phyloP scores from a whole-genome alignment of 2,113 vertebrate species.

The Melanostigma gelatinosum region DNA sequence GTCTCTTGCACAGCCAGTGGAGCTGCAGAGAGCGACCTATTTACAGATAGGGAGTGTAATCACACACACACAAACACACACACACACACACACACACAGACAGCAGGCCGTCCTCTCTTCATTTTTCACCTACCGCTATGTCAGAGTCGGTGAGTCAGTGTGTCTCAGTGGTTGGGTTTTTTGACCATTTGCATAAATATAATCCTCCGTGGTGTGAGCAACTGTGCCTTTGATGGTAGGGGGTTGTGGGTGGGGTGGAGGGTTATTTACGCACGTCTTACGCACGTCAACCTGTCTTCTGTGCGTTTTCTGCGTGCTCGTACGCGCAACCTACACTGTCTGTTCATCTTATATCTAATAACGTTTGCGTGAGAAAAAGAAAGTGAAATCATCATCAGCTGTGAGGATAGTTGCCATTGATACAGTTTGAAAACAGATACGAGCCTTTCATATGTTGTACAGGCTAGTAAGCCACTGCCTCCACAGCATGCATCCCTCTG shows the following conservation, averaged over 20 bases:
- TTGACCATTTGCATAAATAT: constrained; percentile 60
- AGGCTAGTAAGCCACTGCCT: constrained; percentile 39
- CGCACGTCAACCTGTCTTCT: constrained; percentile 71
- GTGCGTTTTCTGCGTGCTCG: constrained; percentile 59
- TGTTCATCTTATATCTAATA: constrained; percentile 22
- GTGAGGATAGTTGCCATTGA: constrained; percentile 31
- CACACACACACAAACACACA: constrained; percentile 34
- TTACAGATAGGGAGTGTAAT: constrained; percentile 65
- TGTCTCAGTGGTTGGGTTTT: constrained; percentile 37
- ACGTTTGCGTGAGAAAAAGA: constrained; percentile 6
- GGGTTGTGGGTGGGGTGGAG: constrained; percentile 41
- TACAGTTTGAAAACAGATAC: constrained; percentile 16
- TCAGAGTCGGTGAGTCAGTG: constrained; percentile 60
- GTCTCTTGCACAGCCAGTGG: constrained; percentile 53
- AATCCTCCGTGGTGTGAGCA: constrained; percentile 50
- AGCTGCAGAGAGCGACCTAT: constrained; percentile 70
- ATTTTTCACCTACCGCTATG: constrained; percentile 58
- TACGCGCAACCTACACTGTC: constrained; percentile 35
- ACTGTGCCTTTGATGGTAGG: constrained; percentile 64
- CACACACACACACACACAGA: constrained; percentile 22
- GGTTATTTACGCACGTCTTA: constrained; percentile 73
- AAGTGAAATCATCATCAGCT: constrained; percentile 55
- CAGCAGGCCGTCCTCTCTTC: constrained; percentile 45
- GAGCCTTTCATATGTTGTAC: constrained; percentile 12
- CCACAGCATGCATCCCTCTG: constrained; percentile 51